Percentiles rank a stretch among this genome's conserved stretches.
Evolutionary conservation across 2,797 vertebrate species (phyloP).

Genomic region (Petrocephalus sullivani): DNA sequence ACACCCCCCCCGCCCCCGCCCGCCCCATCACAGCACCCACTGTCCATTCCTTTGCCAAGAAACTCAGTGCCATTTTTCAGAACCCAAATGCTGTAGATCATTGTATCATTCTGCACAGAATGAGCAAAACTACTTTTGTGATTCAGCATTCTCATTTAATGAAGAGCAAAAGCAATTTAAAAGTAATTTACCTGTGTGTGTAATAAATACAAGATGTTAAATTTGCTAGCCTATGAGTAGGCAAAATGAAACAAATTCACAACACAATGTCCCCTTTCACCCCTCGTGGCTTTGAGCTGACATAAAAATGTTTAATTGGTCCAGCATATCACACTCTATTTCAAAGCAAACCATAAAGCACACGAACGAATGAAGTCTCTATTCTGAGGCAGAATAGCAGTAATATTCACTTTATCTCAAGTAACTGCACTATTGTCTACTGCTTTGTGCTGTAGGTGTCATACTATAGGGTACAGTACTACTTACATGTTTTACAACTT

Average conservation of each 20-base stretch:
- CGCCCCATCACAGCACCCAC: slow-evolving; percentile 35
- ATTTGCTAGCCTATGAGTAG: background rate
- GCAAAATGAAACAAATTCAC: background rate
- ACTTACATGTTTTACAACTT: background rate
- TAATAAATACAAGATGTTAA: slow-evolving; percentile 5
- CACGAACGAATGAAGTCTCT: background rate
- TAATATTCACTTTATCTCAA: background rate
- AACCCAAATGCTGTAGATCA: slow-evolving; percentile 35
- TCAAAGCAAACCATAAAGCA: background rate
- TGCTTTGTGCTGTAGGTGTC: background rate
- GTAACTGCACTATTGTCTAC: background rate
- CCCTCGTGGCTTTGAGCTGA: background rate
- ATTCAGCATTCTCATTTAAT: slow-evolving; percentile 33
- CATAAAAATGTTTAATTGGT: background rate
- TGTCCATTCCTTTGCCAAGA: slow-evolving; percentile 23
- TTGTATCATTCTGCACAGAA: slow-evolving; percentile 22
- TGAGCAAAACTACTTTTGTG: slow-evolving; percentile 27
- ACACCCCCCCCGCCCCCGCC: slow-evolving; percentile 42
- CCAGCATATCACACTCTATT: background rate
- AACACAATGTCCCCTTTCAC: background rate
- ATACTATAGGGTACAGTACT: background rate
- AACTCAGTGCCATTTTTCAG: slow-evolving; percentile 38
- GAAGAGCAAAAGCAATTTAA: background rate
- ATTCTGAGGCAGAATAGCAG: slow-evolving; percentile 10
- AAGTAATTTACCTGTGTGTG: background rate